These are phyloP conservation scores for Phasianus colchicus DNA, from an alignment of 2,113 vertebrate species.

Conservation along the genomic window DNA sequence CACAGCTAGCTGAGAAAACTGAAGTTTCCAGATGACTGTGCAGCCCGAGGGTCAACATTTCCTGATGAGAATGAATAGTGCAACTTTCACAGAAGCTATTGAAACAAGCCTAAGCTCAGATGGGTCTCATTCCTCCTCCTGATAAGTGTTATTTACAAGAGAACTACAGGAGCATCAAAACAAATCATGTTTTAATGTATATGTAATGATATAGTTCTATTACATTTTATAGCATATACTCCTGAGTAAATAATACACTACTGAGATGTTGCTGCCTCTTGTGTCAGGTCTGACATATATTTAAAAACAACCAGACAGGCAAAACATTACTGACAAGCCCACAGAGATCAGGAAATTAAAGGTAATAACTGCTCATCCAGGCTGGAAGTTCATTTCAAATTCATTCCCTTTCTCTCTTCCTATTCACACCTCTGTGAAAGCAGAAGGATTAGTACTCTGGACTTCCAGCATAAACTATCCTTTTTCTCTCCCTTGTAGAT, in stretches of 20 bases:
- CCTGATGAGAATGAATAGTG: neutral
- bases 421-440: neutral
- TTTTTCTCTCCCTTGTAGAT: neutral
- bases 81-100: neutral
- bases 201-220: neutral
- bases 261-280: neutral
- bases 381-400: neutral
- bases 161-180: neutral
- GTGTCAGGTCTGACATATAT: neutral
- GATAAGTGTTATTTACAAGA: neutral
- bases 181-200: conserved; percentile 5
- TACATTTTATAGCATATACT: neutral
- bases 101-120: neutral
- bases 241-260: neutral
- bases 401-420: neutral
- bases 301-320: conserved; percentile 13
- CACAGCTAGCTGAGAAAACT: neutral
- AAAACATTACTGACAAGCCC: neutral
- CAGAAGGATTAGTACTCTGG: neutral
- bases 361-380: neutral
- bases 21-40: neutral
- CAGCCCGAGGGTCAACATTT: neutral
- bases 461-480: neutral
- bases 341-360: neutral
- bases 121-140: neutral